Base-by-base conservation (phyloP, 2,113 vertebrate species). In the Stomatorhinus ivindoensis region DNA sequence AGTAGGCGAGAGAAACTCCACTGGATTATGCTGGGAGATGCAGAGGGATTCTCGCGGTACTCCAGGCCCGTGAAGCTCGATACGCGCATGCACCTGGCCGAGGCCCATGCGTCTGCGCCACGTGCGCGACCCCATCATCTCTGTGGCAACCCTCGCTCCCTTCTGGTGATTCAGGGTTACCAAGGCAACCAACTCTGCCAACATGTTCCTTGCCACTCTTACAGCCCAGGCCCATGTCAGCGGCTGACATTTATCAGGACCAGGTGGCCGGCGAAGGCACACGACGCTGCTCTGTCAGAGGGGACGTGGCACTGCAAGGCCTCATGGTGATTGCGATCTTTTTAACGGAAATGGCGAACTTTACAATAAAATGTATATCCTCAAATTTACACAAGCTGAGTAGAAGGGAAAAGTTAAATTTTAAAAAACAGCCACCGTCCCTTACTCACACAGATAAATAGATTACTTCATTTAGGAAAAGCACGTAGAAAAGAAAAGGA, bases 181-280 rank as follows among this genome's bases (percentile, higher is more conserved):
- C 50, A 87, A 87, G 85, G 50, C 85, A 47, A 87, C 85, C 85
- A 35, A 35, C 85, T 27, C 85, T n/a, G 85, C 50, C 50, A 87
- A 21, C 47, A 21, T 35, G 85, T 19, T 87, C 47, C 85, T 87
- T 53, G 27, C 50, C 50, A 47, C 85, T 87, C n/a, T 55, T 19
- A 87, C 35, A 39, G 15, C 31, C 85, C 15, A 31, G 5, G 85
- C n/a, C n/a, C 27, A 35, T 51, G 48, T 55, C 27, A 19, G n/a
- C 2, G 13, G 85, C 50, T 87, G 50, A 87, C 85, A 53, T 87
- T 87, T 50, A 53, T 55, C 85, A 35, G 39, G 42, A 9, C 19
- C 39, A 10, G 24, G 82, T 84, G 42, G 42, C 31, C 1, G 4
- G 27, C 27, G 21, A 19, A 21, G n/a, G 50, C 50, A 55, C 47